Base-by-base conservation (phyloP, 1,140 invertebrate species). In the Lepidotrigona ventralis region DNA sequence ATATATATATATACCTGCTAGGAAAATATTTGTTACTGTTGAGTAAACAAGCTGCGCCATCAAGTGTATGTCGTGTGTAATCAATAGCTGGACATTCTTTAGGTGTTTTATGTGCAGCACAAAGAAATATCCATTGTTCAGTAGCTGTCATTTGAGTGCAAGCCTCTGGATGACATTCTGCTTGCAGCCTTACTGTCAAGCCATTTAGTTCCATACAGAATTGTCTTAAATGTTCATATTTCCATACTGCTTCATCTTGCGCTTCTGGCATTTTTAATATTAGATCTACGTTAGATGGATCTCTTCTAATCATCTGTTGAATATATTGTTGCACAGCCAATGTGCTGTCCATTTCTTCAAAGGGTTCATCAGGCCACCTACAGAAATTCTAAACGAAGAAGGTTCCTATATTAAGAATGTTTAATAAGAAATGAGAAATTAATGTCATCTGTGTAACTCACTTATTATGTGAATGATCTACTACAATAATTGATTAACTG, bases 1-100 rank as follows among this genome's bases (percentile, higher is more conserved):
- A n/a, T n/a, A n/a, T n/a, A n/a, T n/a, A n/a, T n/a, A n/a, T n/a
- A n/a, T n/a, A 98, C 98, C 99, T 97, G 96, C 99, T 99, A 83
- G 99, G 99, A 95, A 99, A 99, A 95, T 99, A 99, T 96, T 99
- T 99, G 94, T 99, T 99, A 94, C 98, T 99, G 95, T 99, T 99
- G 54, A 99, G 95, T 84, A 99, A 95, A 95, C 99, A 99, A 75
- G 99, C 99, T 81, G 99, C 99, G 29, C 99, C 99, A 95, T 99
- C 99, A 75, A 99, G 94, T n/a, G 99, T 99, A 93, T 99, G 99
- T 89, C 99, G 95, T 2, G 99, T 99, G 91, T 99, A 99, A 94
- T 99, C 99, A 93, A 99, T 99, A 29, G 99, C 99, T 79, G 99
- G 98, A 95, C 99, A 99, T 96, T 99, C 99, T 95, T 99, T 99